Conservation (phyloP, 2,113 vertebrate species). For the Puntigrus tetrazona region DNA sequence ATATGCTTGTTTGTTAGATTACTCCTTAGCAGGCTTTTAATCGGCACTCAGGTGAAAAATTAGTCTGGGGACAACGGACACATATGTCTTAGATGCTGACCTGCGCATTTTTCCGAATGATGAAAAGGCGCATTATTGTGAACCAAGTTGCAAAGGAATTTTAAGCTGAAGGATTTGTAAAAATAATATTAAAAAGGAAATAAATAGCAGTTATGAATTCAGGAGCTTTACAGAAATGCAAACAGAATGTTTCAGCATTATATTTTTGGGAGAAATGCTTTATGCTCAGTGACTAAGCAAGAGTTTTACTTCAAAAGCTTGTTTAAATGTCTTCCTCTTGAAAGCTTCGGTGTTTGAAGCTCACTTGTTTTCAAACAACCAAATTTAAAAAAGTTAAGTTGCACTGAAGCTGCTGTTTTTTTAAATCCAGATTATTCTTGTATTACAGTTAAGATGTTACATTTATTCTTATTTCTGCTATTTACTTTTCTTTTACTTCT, state of each 20-base stretch:
- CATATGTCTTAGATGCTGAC: slow-evolving; percentile 36
- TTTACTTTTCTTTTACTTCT: neutral
- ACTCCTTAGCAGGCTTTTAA: slow-evolving; percentile 50
- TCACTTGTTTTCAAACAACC: neutral
- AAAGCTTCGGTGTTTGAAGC: neutral
- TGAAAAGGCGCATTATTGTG: neutral
- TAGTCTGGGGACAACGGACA: slow-evolving; percentile 33
- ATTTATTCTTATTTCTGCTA: neutral
- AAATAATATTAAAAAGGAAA: neutral
- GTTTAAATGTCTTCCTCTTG: neutral
- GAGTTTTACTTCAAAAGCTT: neutral
- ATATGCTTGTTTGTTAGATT: slow-evolving; percentile 42
- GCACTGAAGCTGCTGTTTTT: neutral
- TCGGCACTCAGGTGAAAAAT: slow-evolving; percentile 47
- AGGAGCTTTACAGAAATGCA: slow-evolving; percentile 4
- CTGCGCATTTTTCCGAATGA: slow-evolving; percentile 18
- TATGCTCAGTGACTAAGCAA: neutral
- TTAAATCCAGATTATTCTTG: neutral
- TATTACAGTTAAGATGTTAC: neutral
- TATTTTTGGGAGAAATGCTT: neutral
- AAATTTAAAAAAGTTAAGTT: neutral
- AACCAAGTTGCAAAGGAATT: neutral
- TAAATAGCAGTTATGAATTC: neutral
- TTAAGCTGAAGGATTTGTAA: slow-evolving; percentile 1
- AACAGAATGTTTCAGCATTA: neutral